Conservation (phyloP, 1,140 invertebrate genomes). For the Lepidostoma basale region DNA sequence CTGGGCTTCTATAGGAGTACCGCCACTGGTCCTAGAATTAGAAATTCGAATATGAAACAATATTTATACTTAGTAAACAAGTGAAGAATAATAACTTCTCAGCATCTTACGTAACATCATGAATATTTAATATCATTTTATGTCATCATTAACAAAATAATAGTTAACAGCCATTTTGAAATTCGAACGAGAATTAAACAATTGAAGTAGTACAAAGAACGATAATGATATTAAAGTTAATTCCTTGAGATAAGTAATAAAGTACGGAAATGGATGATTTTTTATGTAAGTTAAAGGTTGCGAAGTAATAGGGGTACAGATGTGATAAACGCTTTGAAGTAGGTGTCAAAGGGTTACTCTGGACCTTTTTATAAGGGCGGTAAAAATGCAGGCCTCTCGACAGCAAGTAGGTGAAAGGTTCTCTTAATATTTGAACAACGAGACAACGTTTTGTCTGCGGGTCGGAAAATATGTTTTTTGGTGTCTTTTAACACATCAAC, state of each 20-base stretch:
- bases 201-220: neutral
- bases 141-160: neutral
- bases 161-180: neutral
- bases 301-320: too few relatives aligned
- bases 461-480: conserved; percentile 3
- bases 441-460: conserved; percentile 21
- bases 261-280: too few relatives aligned
- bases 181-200: neutral
- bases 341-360: too few relatives aligned
- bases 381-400: neutral
- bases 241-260: neutral
- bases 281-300: too few relatives aligned
- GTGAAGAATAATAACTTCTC: too few relatives aligned
- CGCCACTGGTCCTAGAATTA: too few relatives aligned
- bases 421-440: conserved; percentile 22
- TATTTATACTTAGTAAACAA: too few relatives aligned
- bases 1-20: too few relatives aligned
- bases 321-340: too few relatives aligned
- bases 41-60: too few relatives aligned
- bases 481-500: conserved; percentile 4
- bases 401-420: conserved; percentile 5
- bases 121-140: too few relatives aligned
- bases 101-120: too few relatives aligned
- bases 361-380: neutral
- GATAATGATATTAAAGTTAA: neutral